Evolutionary conservation across 1,140 invertebrate genomes (phyloP).

Genomic region (Hestina assimilis): DNA sequence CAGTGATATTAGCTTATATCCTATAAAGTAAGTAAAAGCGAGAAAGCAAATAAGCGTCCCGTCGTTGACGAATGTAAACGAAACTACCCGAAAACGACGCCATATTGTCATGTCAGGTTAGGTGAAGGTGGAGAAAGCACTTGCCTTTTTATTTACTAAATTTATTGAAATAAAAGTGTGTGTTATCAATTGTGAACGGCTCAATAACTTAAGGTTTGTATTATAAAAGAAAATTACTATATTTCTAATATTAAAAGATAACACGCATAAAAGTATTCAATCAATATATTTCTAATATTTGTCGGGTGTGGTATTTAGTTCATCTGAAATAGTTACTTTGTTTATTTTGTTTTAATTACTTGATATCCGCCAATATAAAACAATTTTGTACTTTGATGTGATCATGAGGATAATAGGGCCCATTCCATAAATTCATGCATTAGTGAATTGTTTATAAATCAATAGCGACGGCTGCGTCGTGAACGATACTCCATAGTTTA

Average conservation of each 20-base stretch:
- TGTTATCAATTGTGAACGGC: slow-evolving; percentile 33
- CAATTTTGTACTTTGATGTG: slow-evolving; percentile 25
- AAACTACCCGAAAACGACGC: slow-evolving; percentile 49
- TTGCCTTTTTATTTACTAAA: slow-evolving; percentile 40
- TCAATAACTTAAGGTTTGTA: slow-evolving; percentile 44
- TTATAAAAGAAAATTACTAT: slow-evolving; percentile 5
- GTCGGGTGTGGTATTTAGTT: slow-evolving; percentile 74
- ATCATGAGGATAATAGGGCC: slow-evolving; percentile 37
- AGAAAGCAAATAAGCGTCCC: slow-evolving; percentile 30
- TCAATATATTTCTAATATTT: slow-evolving; percentile 39
- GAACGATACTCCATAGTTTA: slow-evolving; percentile 42
- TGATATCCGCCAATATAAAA: slow-evolving; percentile 41
- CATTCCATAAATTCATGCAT: slow-evolving; percentile 22
- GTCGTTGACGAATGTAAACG: slow-evolving; percentile 36
- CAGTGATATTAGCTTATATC: background rate
- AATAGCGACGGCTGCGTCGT: slow-evolving; percentile 54
- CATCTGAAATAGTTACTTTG: slow-evolving; percentile 51
- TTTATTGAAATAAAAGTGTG: slow-evolving; percentile 37
- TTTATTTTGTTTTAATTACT: slow-evolving; percentile 65
- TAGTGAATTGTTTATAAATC: slow-evolving; percentile 44
- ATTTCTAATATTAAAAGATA: background rate
- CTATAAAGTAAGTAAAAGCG: slow-evolving; percentile 18
- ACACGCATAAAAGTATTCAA: slow-evolving; percentile 6
- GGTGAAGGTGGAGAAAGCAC: slow-evolving; percentile 51
- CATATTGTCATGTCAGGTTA: slow-evolving; percentile 73